Evolutionary conservation across 2,888 invertebrate genomes (phyloP).

Genomic region (Ichneumoninae sp.): DNA sequence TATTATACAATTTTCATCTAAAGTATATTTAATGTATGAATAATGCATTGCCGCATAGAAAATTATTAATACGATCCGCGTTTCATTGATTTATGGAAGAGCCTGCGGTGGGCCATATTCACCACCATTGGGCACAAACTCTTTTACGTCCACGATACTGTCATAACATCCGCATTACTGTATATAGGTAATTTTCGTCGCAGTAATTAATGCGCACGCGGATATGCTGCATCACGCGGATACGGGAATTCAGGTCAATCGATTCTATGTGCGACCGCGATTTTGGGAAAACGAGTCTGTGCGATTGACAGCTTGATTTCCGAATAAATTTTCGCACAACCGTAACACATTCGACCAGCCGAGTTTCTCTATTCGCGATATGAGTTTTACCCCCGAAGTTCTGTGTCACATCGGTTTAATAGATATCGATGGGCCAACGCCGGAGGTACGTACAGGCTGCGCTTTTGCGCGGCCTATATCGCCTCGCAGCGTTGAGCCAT

Average conservation of each 20-base stretch:
- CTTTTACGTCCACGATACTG: background rate
- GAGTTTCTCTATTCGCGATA: background rate
- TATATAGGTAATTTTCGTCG: background rate
- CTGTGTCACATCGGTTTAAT: background rate
- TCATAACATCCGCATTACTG: background rate
- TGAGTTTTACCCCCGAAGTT: background rate
- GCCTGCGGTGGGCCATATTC: background rate
- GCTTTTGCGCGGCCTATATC: background rate
- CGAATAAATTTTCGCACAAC: background rate
- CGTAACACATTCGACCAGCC: background rate
- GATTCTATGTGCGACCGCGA: slow-evolving; percentile 7
- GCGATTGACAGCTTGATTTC: slow-evolving; percentile 16
- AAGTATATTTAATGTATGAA: background rate
- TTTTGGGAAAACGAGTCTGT: background rate
- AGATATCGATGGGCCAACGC: background rate
- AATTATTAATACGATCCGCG: background rate
- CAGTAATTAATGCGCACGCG: background rate
- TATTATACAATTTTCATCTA: background rate
- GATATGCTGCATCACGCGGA: background rate
- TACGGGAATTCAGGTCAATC: slow-evolving; percentile 14
- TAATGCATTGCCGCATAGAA: background rate
- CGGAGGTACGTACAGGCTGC: background rate
- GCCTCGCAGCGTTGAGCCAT: background rate
- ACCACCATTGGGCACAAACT: background rate
- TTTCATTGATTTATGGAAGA: background rate